A percentile compares a stretch with the other conserved stretches of the same genome.
These are phyloP conservation scores for Theretra japonica DNA, from an alignment of 2,888 invertebrate genomes.

Conservation along the genomic window DNA sequence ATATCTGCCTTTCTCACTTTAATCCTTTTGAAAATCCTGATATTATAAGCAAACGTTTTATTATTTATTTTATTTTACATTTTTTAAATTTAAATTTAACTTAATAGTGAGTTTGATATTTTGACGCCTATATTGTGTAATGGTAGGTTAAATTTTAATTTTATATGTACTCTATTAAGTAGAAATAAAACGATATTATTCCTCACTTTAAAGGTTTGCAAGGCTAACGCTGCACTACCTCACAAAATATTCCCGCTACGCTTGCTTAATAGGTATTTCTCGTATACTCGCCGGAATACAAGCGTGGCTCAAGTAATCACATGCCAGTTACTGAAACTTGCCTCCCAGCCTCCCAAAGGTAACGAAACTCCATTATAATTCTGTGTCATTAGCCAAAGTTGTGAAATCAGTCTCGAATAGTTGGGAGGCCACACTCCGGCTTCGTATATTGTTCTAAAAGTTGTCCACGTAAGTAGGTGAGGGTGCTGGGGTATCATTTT, in stretches of 20 bases:
- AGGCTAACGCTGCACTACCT: background rate
- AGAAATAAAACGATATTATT: background rate
- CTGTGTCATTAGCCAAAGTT: slow-evolving; percentile 58
- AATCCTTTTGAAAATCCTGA: too few species aligned
- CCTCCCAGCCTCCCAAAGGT: slow-evolving; percentile 48
- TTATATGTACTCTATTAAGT: background rate
- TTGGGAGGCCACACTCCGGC: slow-evolving; percentile 18
- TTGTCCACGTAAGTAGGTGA: slow-evolving; percentile 14
- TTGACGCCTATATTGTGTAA: too few species aligned
- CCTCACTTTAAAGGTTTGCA: background rate
- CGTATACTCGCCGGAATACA: background rate
- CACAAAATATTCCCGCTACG: background rate
- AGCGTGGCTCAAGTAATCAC: background rate
- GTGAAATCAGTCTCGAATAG: slow-evolving; percentile 47
- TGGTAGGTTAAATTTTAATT: too few species aligned
- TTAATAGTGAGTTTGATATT: too few species aligned
- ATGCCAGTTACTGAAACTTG: slow-evolving; percentile 41
- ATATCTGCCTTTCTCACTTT: too few species aligned
- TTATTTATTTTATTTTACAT: too few species aligned
- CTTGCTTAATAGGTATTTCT: background rate
- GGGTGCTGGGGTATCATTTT: background rate
- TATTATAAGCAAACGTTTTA: too few species aligned
- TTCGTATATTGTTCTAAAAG: slow-evolving; percentile 31
- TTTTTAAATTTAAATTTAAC: too few species aligned
- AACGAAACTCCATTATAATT: slow-evolving; percentile 62